Percentiles rank a stretch among this genome's conserved stretches.
phyloP scores from a whole-genome alignment of 2,888 invertebrate species.

The Cerceris rybyensis region DNA sequence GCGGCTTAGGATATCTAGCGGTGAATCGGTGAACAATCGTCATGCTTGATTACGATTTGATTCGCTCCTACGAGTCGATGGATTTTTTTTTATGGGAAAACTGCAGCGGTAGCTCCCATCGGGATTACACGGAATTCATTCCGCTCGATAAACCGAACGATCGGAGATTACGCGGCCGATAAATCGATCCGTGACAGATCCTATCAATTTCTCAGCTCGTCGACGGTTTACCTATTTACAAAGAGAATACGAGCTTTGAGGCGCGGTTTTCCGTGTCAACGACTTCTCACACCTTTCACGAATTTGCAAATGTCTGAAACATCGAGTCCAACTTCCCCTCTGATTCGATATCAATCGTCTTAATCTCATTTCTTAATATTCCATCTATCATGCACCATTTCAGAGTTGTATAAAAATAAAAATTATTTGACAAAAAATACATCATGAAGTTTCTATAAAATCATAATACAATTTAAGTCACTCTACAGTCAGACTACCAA shows the following conservation, averaged over 20 bases:
- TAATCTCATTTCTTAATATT: no score
- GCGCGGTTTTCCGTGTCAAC: not conserved
- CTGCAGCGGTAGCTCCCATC: slow-evolving; percentile 22
- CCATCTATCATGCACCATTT: no score
- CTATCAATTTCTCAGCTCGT: slow-evolving; percentile 6
- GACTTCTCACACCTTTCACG: not conserved
- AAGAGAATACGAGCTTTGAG: not conserved
- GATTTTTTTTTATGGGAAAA: not conserved
- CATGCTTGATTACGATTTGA: slow-evolving; percentile 17
- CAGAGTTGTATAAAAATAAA: no score
- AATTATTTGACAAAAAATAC: no score
- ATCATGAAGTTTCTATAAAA: not conserved
- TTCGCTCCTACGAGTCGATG: slow-evolving; percentile 3
- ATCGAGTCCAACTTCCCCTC: no score
- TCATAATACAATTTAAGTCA: not conserved
- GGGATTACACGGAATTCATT: slow-evolving; percentile 61
- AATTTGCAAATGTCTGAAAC: no score
- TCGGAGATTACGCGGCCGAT: slow-evolving; percentile 27
- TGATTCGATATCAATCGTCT: no score
- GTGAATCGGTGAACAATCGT: not conserved
- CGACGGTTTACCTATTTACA: not conserved
- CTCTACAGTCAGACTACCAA: not conserved
- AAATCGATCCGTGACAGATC: slow-evolving; percentile 35
- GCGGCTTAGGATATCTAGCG: no score
- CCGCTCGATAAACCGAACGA: slow-evolving; percentile 49